Evolutionary conservation across 2,797 vertebrate genomes (phyloP), one percentile per base, ranked within the genome.

Genomic region (Epinephelus malabaricus): DNA sequence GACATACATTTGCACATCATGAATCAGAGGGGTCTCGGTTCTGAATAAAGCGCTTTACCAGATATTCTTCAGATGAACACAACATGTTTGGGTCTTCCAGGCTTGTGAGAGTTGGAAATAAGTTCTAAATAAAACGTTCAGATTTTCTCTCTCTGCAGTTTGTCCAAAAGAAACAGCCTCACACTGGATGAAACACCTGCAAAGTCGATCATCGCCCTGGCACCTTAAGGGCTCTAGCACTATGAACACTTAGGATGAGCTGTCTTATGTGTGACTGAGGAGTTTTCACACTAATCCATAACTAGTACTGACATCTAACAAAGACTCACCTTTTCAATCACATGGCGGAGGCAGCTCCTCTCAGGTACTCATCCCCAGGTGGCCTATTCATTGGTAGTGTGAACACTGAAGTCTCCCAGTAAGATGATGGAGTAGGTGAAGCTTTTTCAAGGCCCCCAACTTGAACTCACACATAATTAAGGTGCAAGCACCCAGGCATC

Each of bases 41-140:
- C 67, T 56, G 34, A 77, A 61, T 43, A 21, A 4, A 53, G 11
- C 47, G 23, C 12, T 40, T 27, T 56, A 40, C 64, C 64, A 78
- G 64, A 80, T 71, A 70, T 60, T 50, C 55, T 62, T 45, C 59
- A 46, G 54, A 76, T 74, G 55, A 74, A 78, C 53, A 59, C 65
- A 21, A 43, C 61, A 59, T 77, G 76, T 79, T 77, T 60, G 7
- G 50, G 5, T 27, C 47, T 27, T 56, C 21, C 34, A 83, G 59
- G 25, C 11, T 27, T 46, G 45, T 65, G 38, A 30, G 17, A 47
- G 19, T 27, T 43, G 18, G 6, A 58, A 17, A n/a, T 12, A 15
- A 18, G 25, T 46, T 61, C n/a, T 2, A 15, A 53, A 45, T 68
- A 54, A 61, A 60, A 47, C 12, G 18, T 27, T 43, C 71, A 76